Evolutionary conservation across 2,888 invertebrate genomes (phyloP).

Genomic region (Trichacis sp.): DNA sequence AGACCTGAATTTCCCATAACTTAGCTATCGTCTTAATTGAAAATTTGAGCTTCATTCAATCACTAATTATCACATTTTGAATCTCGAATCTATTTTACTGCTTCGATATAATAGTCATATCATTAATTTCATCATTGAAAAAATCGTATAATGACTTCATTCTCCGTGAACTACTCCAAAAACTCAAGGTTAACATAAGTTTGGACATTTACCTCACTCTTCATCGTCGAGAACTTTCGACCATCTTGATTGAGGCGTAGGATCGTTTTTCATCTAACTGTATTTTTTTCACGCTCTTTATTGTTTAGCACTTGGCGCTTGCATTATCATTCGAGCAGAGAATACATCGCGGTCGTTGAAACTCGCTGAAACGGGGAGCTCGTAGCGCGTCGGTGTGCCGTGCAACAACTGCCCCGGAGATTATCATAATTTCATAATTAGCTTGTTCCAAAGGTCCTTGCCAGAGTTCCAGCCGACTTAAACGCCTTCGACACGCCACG

Average conservation of each 20-base stretch:
- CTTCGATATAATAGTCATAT: no score
- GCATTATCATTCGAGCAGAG: neutral
- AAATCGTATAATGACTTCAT: no score
- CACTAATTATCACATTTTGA: no score
- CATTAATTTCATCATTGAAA: no score
- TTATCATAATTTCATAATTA: constrained; percentile 68
- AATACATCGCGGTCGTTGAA: constrained; percentile 1
- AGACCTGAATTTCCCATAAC: no score
- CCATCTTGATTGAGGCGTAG: neutral
- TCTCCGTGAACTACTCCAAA: no score
- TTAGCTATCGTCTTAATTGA: no score
- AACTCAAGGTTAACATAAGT: no score
- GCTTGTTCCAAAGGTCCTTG: constrained; percentile 59
- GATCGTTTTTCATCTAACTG: neutral
- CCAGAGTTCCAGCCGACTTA: constrained; percentile 52
- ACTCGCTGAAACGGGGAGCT: constrained; percentile 16
- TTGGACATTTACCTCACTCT: no score
- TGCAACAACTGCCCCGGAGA: constrained; percentile 43
- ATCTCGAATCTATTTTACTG: no score
- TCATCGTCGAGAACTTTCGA: no score
- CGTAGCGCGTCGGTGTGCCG: constrained; percentile 3
- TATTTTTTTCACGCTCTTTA: neutral
- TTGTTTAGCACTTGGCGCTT: neutral
- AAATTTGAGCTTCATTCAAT: no score
- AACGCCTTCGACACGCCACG: constrained; percentile 57